phyloP scores from a whole-genome alignment of 2,888 invertebrate genomes.

The Pandemis cinnamomeana region DNA sequence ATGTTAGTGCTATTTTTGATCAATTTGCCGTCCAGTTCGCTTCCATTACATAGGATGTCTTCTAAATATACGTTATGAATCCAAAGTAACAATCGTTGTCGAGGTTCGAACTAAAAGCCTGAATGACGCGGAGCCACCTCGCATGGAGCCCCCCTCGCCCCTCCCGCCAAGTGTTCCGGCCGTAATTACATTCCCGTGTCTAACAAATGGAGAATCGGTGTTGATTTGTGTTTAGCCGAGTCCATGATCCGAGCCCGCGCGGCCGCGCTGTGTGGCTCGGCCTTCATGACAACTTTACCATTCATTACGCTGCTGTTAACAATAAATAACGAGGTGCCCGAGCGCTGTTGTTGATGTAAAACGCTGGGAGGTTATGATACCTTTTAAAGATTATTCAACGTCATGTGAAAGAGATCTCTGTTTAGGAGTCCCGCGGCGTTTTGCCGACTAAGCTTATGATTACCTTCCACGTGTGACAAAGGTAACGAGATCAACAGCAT shows the following conservation, averaged over 20 bases:
- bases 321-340: not conserved
- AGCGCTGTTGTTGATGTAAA: not conserved
- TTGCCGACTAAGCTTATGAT: not conserved
- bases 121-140: slow-evolving; percentile 72
- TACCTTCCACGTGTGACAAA: not conserved
- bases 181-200: slow-evolving; percentile 86
- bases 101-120: slow-evolving; percentile 79
- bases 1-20: not conserved
- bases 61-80: slow-evolving; percentile 61
- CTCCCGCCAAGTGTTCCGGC: slow-evolving; percentile 77
- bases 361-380: not conserved
- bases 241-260: slow-evolving; percentile 64
- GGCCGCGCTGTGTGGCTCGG: slow-evolving; percentile 33
- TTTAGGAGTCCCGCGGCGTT: not conserved
- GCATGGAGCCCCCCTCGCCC: slow-evolving; percentile 51
- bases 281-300: slow-evolving; percentile 28
- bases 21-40: not conserved
- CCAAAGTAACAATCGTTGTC: slow-evolving; percentile 79
- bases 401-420: not conserved
- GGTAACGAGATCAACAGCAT: not conserved
- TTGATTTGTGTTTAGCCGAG: slow-evolving; percentile 84
- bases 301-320: slow-evolving; percentile 18
- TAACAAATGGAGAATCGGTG: slow-evolving; percentile 86
- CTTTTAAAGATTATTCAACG: not conserved
- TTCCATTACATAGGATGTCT: slow-evolving; percentile 49